Evolutionary conservation across 2,113 vertebrate species (phyloP), one percentile per base, ranked within the genome.

Genomic region (Raja brachyura): DNA sequence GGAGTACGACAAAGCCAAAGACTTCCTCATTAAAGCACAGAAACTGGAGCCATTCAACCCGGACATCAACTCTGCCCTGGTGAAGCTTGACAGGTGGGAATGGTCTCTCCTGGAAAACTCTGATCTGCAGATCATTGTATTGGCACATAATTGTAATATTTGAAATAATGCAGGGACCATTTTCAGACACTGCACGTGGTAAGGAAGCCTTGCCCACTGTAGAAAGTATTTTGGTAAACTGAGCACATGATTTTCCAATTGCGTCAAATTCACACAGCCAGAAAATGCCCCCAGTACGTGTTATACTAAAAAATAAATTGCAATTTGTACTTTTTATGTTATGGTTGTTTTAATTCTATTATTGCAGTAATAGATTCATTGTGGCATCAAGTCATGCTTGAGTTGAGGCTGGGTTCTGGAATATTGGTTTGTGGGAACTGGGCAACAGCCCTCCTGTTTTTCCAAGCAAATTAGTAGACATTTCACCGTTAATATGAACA

Each of bases 11-110:
- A 97, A 96, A 86, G 97, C 99, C 18, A 95, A 95, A n/a, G 95
- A 95, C 61, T 98, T 97, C 94, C 96, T 99, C 56, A 79, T 96
- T 2, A 94, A 94, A 93, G 99, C 98, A 94, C 98, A 98, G 93
- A 94, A 93, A 4, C 94, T 96, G 54, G 96, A 97, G 93, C 98
- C 98, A 0, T 98, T 98, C 68, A 98, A 98, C 94, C 94, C 90
- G 0, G 97, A 98, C 93, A 98, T 99, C 94, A 99, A 97, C 95
- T 96, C 95, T 0, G 96, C 97, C 39, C 96, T 99, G 94, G 97
- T 94, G 93, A 98, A 97, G 93, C 94, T 97, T 93, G 95, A 96
- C 48, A 95, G 95, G 98, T 99, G 94, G 97, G 97, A 75, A 14
- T n/a, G 63, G 25, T 59, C 31, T 94, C 86, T 70, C 33, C 18